Base-by-base conservation (phyloP, 2,113 vertebrate species). In the Mobula hypostoma region DNA sequence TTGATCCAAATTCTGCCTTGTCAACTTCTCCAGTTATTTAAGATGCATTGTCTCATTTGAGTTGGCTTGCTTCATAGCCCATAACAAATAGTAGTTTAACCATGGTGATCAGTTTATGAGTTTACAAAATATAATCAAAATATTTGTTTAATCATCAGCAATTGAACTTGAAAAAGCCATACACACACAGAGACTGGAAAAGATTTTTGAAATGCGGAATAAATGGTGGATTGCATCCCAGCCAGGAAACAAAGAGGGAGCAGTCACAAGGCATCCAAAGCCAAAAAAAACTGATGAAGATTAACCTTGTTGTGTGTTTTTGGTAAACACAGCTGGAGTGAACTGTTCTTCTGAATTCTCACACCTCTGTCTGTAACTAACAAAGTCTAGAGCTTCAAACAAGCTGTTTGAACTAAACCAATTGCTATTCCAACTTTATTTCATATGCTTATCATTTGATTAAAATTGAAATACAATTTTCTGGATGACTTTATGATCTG, bases 241-340 rank as follows among this genome's bases (percentile, higher is more conserved):
- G 17, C 68, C 36, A 29, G 1, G 5, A 74, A 0, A 8, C 0
- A 9, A 2, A 40, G 11, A 24, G 7, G 91, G 66, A 19, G 24
- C 70, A 48, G 4, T 93, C 32, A 93, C 91, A 93, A 76, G 91
- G 72, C 70, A 56, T 8, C 91, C 91, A 74, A 93, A 93, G 29
- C 36, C 17, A 48, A 91, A 91, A 19, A 63, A 24, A 8, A 40
- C 7, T 27, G 36, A 92, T 70, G 88, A 17, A 24, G 32, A 92
- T 36, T 56, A 56, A 40, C 70, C 24, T 7, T 12, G 36, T 15
- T 92, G 63, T 2, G 40, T 36, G 1, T 36, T 5, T 32, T 32
- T 14, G 19, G n/a, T 17, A 32, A 19, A 63, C 29, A 68, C 29
- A 19, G 29, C 61, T 66, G 66, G 2, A 66, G n/a, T 66, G 85